Evolutionary conservation across 2,113 vertebrate species (phyloP).

Genomic region (Xenopus borealis): DNA sequence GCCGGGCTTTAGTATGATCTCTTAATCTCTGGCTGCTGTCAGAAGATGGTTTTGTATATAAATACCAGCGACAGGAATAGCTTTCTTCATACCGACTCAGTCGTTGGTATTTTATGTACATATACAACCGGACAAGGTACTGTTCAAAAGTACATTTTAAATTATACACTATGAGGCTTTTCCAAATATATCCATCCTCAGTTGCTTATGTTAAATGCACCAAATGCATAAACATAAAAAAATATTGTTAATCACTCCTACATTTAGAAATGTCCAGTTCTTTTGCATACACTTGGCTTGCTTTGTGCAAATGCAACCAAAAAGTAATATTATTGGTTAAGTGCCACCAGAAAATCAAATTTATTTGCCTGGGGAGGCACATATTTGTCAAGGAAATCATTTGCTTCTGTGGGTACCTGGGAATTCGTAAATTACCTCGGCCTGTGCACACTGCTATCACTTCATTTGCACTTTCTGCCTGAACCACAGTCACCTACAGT

Average conservation of each 20-base stretch:
- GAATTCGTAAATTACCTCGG: no score
- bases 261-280: no score
- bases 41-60: constrained; percentile 2
- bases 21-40: background rate
- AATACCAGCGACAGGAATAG: constrained; percentile 35
- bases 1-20: background rate
- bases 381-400: no score
- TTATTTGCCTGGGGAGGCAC: no score
- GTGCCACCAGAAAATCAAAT: no score
- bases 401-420: no score
- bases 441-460: no score
- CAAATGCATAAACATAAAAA: background rate
- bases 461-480: no score
- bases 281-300: no score
- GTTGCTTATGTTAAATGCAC: background rate
- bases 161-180: background rate
- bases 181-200: constrained; percentile 15
- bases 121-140: background rate
- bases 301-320: no score
- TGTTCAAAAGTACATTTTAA: constrained; percentile 7
- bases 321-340: no score
- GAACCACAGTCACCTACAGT: no score
- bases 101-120: background rate
- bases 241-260: background rate
- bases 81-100: background rate